Evolutionary conservation across 2,113 vertebrate species (phyloP), one percentile per base, ranked within the genome.

Genomic region (Mormyrus iriodes): DNA sequence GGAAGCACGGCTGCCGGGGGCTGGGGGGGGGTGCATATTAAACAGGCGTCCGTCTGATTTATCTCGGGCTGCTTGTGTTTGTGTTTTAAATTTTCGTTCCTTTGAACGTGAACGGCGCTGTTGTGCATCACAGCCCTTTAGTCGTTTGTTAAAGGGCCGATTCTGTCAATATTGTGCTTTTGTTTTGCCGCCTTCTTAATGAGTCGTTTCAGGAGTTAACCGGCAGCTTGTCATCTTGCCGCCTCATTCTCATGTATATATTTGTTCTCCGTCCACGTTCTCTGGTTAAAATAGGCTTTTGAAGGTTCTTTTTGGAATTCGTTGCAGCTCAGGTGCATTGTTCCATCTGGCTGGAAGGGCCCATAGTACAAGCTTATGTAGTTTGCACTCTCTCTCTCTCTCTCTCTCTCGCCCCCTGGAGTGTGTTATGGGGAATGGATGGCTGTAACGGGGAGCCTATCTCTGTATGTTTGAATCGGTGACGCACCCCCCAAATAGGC

Each of bases 1-100:
- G 61, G 51, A 89, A 89, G 88, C 46, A 27, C 61, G 92, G 93
- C 93, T 94, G 90, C 95, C 93, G 94, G 94, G 92, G 93, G 92
- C 92, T 91, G 87, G 73, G 93, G 94, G 93, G 93, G 95, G 94
- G 95, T 95, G 95, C 94, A 95, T 95, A 95, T 95, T 95, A 61
- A 73, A 19, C 42, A 88, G 44, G 10, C 31, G 73, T 79, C 73
- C 73, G 73, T 79, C 73, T 79, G 73, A 79, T 79, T 79, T 79
- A 79, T 79, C 35, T 48, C 39, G 46, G n/a, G 15, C 49, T 5
- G 27, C 48, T 10, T 19, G 48, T 86, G 85, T 58, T 39, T 87
- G 53, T 35, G 48, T 55, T 55, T 42, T 4, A 86, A 27, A 52
- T 87, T 10, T 86, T 21, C 31, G 3, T 86, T 86, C 31, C 21